These are phyloP conservation scores for Pristionchus mayeri DNA, from an alignment of 2,888 invertebrate genomes.

Conservation along the genomic window DNA sequence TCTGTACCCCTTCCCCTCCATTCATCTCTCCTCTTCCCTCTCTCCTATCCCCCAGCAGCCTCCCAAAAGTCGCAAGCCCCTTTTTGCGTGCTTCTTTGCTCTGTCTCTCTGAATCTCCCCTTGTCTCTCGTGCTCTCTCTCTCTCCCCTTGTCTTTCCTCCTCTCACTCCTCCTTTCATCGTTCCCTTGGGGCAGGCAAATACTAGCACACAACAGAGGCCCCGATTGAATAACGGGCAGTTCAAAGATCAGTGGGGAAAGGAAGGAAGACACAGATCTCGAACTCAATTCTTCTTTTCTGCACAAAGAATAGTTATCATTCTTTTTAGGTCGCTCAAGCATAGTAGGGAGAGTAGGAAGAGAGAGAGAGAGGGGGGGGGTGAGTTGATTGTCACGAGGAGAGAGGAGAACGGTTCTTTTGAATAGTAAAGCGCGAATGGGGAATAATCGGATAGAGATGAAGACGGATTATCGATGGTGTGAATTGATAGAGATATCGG, in stretches of 20 bases:
- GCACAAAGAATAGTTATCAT: background rate
- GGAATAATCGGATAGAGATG: slow-evolving; percentile 36
- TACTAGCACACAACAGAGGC: slow-evolving; percentile 1
- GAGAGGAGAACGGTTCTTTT: too few relatives aligned
- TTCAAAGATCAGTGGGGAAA: background rate
- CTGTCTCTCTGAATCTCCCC: background rate
- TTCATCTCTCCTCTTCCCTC: background rate
- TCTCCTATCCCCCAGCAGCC: slow-evolving; percentile 26
- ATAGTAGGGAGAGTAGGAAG: background rate
- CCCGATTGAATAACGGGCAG: background rate
- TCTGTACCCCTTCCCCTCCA: slow-evolving; percentile 27
- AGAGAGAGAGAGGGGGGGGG: too few relatives aligned
- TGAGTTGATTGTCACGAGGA: slow-evolving; percentile 17
- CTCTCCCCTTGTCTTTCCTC: too few relatives aligned
- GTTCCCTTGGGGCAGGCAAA: slow-evolving; percentile 23
- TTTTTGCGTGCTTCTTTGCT: slow-evolving; percentile 31
- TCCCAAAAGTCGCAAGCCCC: slow-evolving; percentile 2
- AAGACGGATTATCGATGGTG: background rate
- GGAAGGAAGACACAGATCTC: too few relatives aligned
- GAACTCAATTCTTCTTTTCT: background rate
- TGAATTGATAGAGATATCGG: background rate
- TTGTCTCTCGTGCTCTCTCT: background rate
- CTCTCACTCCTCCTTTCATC: slow-evolving; percentile 39
- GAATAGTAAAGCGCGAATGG: too few relatives aligned
- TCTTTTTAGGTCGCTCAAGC: background rate